Conservation (phyloP, 2,113 vertebrate species). For the Axis porcinus region DNA sequence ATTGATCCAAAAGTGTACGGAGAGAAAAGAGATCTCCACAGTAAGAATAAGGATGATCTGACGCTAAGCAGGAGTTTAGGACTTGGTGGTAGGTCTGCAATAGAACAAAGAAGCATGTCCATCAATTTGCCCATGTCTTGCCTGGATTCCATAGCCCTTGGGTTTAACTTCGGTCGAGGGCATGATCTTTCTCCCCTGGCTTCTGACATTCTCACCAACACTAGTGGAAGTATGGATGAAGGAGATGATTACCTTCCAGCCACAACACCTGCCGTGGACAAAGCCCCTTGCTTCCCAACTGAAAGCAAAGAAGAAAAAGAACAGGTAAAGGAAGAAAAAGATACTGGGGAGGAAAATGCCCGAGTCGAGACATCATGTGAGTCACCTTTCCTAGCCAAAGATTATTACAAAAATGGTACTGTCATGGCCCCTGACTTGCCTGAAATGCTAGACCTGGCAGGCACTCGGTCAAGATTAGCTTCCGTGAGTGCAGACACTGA, state of each 20-base stretch:
- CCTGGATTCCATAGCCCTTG: conserved; percentile 88
- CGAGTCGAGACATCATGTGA: conserved; percentile 84
- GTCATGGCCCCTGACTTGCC: conserved; percentile 95
- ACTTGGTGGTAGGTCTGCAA: conserved; percentile 89
- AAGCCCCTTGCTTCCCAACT: conserved; percentile 87
- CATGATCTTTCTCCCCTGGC: conserved; percentile 94
- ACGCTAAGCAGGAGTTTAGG: conserved; percentile 93
- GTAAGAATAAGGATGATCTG: conserved; percentile 92
- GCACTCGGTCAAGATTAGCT: conserved; percentile 89
- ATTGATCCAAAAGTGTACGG: conserved; percentile 86
- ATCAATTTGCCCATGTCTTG: conserved; percentile 96
- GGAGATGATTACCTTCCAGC: conserved; percentile 94
- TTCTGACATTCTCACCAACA: conserved; percentile 96
- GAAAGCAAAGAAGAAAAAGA: conserved; percentile 78
- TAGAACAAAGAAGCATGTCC: conserved; percentile 98
- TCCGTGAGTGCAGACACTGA: conserved; percentile 91
- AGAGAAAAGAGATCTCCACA: conserved; percentile 85
- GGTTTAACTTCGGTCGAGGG: conserved; percentile 89
- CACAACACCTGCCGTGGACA: conserved; percentile 91
- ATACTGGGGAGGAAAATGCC: conserved; percentile 71
- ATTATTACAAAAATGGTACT: conserved; percentile 90
- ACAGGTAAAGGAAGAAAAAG: conserved; percentile 66
- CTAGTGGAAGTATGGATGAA: conserved; percentile 95
- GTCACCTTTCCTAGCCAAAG: conserved; percentile 85
- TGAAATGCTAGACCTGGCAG: conserved; percentile 96